phyloP scores from a whole-genome alignment of 2,888 invertebrate species.

The Drosophila borealis region DNA sequence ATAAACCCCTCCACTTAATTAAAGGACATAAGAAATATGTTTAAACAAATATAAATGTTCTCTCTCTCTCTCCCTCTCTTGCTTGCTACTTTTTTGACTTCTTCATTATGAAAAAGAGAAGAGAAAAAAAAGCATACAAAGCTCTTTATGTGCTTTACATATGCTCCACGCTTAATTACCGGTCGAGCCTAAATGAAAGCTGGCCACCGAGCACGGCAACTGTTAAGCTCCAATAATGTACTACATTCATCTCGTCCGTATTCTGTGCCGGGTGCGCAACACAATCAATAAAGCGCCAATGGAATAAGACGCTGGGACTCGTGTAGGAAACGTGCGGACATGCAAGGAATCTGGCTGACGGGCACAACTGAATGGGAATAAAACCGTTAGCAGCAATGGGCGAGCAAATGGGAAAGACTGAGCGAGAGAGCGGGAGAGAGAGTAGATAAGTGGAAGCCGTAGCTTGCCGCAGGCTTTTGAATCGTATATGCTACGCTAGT shows the following conservation, averaged over 20 bases:
- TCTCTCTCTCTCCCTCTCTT: not conserved
- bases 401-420: not conserved
- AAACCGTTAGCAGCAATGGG: constrained; percentile 9
- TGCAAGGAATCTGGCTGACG: constrained; percentile 70
- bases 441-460: constrained; percentile 8
- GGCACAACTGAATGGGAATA: constrained; percentile 23
- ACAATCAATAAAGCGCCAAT: constrained; percentile 53
- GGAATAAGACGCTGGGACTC: constrained; percentile 49
- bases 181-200: constrained; percentile 5
- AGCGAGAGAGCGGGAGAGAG: constrained; percentile 1
- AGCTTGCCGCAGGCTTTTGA: constrained; percentile 60
- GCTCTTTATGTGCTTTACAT: constrained; percentile 32
- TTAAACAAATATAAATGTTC: constrained; percentile 12
- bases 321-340: constrained; percentile 73
- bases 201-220: not conserved
- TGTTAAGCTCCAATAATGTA: constrained; percentile 52
- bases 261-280: not conserved
- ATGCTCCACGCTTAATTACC: constrained; percentile 42
- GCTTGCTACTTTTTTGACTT: constrained; percentile 5
- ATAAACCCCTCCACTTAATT: constrained; percentile 25
- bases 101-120: constrained; percentile 19
- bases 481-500: constrained; percentile 53
- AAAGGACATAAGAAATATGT: constrained; percentile 21
- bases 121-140: constrained; percentile 2
- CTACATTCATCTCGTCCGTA: constrained; percentile 41